phyloP scores from a whole-genome alignment of 37 sponge, comb jelly and placozoan species.

The Lycopodina hypogea region DNA sequence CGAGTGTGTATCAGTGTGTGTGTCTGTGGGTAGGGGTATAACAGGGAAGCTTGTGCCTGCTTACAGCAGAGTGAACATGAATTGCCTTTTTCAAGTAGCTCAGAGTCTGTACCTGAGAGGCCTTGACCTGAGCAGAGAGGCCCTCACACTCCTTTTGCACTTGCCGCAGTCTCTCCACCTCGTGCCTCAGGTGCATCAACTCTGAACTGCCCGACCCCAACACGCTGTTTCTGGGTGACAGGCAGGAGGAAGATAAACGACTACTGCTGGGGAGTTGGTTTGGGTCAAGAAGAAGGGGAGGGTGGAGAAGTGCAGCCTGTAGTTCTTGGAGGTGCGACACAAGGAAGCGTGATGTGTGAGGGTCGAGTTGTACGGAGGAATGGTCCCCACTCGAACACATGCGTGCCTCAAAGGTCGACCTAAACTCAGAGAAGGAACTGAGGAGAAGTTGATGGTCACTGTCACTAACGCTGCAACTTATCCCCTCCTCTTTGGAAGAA shows the following conservation, averaged over 20 bases:
- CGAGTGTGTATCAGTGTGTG: no score
- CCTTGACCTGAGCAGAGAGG: constrained; percentile 18
- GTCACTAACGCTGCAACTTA: neutral
- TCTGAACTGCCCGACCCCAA: constrained; percentile 9
- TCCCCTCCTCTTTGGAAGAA: neutral
- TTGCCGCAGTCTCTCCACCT: constrained; percentile 23
- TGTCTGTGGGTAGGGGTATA: no score
- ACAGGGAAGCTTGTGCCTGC: no score
- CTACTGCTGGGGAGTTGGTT: neutral
- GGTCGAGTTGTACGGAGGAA: neutral
- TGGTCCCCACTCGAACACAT: constrained; percentile 15
- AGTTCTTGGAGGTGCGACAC: constrained; percentile 22
- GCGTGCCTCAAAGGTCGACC: constrained; percentile 23
- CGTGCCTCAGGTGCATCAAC: constrained; percentile 19
- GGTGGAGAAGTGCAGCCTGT: constrained; percentile 11
- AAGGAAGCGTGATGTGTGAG: neutral
- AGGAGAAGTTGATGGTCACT: neutral
- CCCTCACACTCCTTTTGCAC: constrained; percentile 11
- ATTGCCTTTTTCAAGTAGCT: no score
- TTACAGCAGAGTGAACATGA: no score
- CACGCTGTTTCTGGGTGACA: neutral
- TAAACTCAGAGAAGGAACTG: constrained; percentile 23
- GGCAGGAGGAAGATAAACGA: no score
- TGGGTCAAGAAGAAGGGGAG: constrained; percentile 10
- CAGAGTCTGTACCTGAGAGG: neutral